Evolutionary conservation across 2,888 invertebrate genomes (phyloP).

Genomic region (Ditula angustiorana): DNA sequence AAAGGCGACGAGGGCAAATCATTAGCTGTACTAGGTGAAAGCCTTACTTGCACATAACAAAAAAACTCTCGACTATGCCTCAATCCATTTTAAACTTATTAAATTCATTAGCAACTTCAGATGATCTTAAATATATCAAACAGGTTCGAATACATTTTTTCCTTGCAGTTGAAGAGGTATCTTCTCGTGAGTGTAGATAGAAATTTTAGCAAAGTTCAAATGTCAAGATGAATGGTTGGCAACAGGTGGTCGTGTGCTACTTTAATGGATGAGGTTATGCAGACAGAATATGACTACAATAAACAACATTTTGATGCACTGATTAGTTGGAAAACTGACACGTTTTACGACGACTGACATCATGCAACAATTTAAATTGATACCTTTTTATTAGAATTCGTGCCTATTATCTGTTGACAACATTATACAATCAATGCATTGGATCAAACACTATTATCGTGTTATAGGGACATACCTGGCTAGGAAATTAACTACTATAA

Average conservation of each 20-base stretch:
- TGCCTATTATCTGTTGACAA: neutral
- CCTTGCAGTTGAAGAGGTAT: neutral
- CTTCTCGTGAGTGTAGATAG: slow-evolving; percentile 1
- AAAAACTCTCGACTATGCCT: neutral
- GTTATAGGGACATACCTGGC: neutral
- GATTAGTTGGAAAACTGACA: neutral
- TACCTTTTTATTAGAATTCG: neutral
- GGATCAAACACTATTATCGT: neutral
- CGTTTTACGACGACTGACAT: neutral
- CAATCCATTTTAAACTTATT: neutral
- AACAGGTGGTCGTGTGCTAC: slow-evolving; percentile 30
- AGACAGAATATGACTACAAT: neutral
- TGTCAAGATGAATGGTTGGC: slow-evolving; percentile 10
- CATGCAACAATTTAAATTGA: neutral
- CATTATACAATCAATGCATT: neutral
- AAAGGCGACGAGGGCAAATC: neutral
- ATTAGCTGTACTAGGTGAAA: neutral
- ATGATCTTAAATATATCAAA: neutral
- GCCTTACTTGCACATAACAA: neutral
- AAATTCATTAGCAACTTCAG: neutral
- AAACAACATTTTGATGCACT: neutral
- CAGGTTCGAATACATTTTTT: neutral
- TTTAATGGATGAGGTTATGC: slow-evolving; percentile 20
- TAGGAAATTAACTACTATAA: neutral
- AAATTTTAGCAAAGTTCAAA: slow-evolving; percentile 31